Base-by-base conservation (phyloP, 2,113 vertebrate genomes). In the Scomber scombrus region DNA sequence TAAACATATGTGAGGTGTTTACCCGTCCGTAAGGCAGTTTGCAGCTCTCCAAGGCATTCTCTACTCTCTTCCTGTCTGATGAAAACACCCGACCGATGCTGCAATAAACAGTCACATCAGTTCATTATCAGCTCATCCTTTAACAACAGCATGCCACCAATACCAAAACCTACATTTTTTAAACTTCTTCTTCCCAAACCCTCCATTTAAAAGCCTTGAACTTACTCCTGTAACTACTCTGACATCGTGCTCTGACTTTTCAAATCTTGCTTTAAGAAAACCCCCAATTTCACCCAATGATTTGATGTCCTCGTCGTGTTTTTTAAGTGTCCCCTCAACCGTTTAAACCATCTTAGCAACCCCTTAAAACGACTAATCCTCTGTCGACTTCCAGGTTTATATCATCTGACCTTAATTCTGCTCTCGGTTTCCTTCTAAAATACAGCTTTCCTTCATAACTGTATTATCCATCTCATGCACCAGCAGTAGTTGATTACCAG, bases 81-180 rank as follows among this genome's bases (percentile, higher is more conserved):
- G 98, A 99, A 87, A 99, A 99, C 92, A 98, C 91, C 66, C 98
- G 97, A 76, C 96, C 96, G 57, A 99, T 96, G 89, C 98, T 99
- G 94, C 29, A 92, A 85, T 6, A 81, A 26, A 75, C 54, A 75
- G 68, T 0, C 3, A 74, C 43, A 73, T 19, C 50, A 69, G 58
- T 45, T 0, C 29, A 8, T 81, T 26, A 84, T 76, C 54, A 23
- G 13, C 50, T 63, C 55, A 62, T 46, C 29, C 15, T 1, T n/a
- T 34, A 29, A 49, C 2, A 50, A 57, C 62, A 71, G 50, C 31
- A 26, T 52, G 63, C 26, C 19, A 46, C 66, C 45, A 0, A 61
- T 14, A 26, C 5, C 54, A 11, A 40, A 73, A 70, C 67, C 34
- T 40, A 1, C 47, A 49, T 40, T 1, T 74, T 74, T 49, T 0